phyloP scores from a whole-genome alignment of 1,140 invertebrate genomes.

The Danaus melanippus region DNA sequence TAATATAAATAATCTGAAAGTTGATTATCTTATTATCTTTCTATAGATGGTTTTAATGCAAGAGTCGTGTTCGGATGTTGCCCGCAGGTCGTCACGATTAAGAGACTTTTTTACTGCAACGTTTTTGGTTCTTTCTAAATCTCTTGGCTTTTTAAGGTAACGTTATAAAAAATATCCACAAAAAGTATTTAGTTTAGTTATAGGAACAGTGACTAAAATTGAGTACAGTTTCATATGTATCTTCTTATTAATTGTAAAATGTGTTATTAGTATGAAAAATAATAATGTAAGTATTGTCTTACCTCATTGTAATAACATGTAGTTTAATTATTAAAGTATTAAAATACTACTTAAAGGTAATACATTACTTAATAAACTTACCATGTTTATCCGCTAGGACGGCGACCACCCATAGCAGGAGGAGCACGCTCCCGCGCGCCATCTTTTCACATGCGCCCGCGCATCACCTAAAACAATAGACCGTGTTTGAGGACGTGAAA shows the following conservation, averaged over 20 bases:
- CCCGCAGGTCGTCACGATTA: slow-evolving; percentile 42
- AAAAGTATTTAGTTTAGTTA: too few relatives aligned
- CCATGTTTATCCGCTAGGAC: slow-evolving; percentile 55
- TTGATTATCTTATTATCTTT: slow-evolving; percentile 20
- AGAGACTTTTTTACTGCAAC: slow-evolving; percentile 42
- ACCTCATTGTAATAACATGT: too few relatives aligned
- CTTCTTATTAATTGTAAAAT: too few relatives aligned
- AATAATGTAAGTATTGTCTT: too few relatives aligned
- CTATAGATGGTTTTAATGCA: slow-evolving; percentile 40
- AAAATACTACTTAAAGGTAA: too few relatives aligned
- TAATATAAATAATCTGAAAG: too few relatives aligned
- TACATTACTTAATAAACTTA: slow-evolving; percentile 22
- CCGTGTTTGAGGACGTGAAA: slow-evolving; percentile 47
- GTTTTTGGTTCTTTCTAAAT: slow-evolving; percentile 33
- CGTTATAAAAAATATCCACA: too few relatives aligned
- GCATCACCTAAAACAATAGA: slow-evolving; percentile 69
- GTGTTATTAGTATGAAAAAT: too few relatives aligned
- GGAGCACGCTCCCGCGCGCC: slow-evolving; percentile 53
- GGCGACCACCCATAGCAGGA: slow-evolving; percentile 63
- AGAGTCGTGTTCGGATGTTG: slow-evolving; percentile 52
- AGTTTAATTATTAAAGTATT: too few relatives aligned
- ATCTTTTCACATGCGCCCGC: slow-evolving; percentile 47
- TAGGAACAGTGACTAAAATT: too few relatives aligned
- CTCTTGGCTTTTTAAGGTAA: slow-evolving; percentile 12
- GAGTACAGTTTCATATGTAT: too few relatives aligned